Evolutionary conservation across 1,140 invertebrate species (phyloP), one percentile per base, ranked within the genome.

Genomic region (Anadara kagoshimensis): DNA sequence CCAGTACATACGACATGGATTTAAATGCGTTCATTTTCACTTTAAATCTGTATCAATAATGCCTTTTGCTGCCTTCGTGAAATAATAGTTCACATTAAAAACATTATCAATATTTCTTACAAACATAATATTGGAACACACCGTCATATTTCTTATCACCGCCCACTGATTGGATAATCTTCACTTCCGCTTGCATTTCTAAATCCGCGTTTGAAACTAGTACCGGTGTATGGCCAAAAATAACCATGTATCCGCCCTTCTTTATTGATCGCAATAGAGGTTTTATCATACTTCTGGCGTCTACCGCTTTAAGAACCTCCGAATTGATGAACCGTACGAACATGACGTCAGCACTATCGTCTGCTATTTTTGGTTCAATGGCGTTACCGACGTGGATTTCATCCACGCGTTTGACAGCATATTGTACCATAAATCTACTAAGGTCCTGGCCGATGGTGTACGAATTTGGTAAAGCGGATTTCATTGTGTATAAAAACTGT

Each of bases 141-240:
- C 81, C 81, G 43, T 78, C 72, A 76, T 76, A 82, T 72, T 80
- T 66, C 1, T 69, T 61, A 44, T 75, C 76, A 11, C 78, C 78
- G 10, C 78, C 81, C 10, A 82, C 51, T 51, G 69, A 71, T 51
- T 74, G 76, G 1, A 70, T 14, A 11, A 82, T 58, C 45, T 78
- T 53, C 41, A 79, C 65, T 36, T 63, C 76, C 8, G 58, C 62
- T 11, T 78, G 29, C 76, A 76, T 78, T 51, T 69, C 51, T 45
- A 82, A 69, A 20, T 82, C 81, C 10, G 78, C 78, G 5, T 76
- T 72, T 0, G 76, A 78, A 14, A 79, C 68, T 1, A 82, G 54
- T 14, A 82, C 78, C n/a, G 81, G 81, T 1, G 81, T 82, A 56
- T 82, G 81, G 20, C 81, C 81, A 71, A 82, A 76, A 44, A 80